Conservation (phyloP, 2,888 invertebrate genomes). For the Altica lythri region DNA sequence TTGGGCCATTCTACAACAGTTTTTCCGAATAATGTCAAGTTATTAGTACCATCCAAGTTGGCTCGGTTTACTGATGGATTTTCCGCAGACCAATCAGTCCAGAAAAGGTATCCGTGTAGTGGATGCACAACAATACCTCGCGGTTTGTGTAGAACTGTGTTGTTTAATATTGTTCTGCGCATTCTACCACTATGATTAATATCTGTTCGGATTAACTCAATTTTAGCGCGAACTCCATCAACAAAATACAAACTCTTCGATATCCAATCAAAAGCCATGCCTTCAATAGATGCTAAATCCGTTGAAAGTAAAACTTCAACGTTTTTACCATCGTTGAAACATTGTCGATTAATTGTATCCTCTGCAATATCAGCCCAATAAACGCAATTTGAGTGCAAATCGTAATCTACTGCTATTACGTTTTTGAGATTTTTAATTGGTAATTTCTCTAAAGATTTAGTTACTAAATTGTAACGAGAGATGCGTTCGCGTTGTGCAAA, state of each 20-base stretch:
- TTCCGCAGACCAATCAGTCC: conserved; percentile 87
- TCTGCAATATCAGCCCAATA: conserved; percentile 87
- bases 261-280: conserved; percentile 89
- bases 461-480: conserved; percentile 56
- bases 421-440: conserved; percentile 75
- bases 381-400: conserved; percentile 80
- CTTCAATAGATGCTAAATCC: conserved; percentile 80
- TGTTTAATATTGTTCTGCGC: conserved; percentile 75
- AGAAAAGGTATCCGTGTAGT: conserved; percentile 77
- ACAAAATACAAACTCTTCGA: conserved; percentile 86
- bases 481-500: conserved; percentile 80
- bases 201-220: conserved; percentile 79
- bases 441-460: conserved; percentile 61
- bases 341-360: conserved; percentile 78
- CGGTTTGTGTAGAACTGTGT: conserved; percentile 60
- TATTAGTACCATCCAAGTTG: conserved; percentile 76
- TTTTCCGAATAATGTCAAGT: conserved; percentile 67
- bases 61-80: conserved; percentile 79
- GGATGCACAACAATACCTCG: conserved; percentile 81
- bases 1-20: conserved; percentile 83
- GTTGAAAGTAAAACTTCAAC: conserved; percentile 73
- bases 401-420: conserved; percentile 86
- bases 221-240: conserved; percentile 77
- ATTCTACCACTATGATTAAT: conserved; percentile 68
- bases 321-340: conserved; percentile 69